These are phyloP conservation scores for Nebria brevicollis DNA, from an alignment of 2,888 invertebrate genomes.

Conservation along the genomic window DNA sequence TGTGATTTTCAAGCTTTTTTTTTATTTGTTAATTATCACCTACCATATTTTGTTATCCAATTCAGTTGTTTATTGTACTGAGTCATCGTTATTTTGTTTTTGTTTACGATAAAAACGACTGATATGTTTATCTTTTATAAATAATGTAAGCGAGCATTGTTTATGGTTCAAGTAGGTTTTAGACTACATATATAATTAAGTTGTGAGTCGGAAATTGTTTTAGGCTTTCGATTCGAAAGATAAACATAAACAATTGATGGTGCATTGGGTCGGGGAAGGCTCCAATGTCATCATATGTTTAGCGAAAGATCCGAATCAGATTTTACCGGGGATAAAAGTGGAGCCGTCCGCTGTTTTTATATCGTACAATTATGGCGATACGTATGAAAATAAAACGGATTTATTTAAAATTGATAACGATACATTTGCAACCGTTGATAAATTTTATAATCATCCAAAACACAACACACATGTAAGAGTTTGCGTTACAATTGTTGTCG, in stretches of 20 bases:
- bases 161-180: not conserved
- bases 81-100: not conserved
- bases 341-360: slow-evolving; percentile 81
- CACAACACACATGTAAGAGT: slow-evolving; percentile 81
- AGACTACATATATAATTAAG: too few relatives aligned
- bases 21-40: too few relatives aligned
- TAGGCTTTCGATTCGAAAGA: slow-evolving; percentile 84
- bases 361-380: slow-evolving; percentile 87
- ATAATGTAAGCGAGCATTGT: not conserved
- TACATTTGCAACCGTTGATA: slow-evolving; percentile 76
- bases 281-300: slow-evolving; percentile 89
- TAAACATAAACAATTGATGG: slow-evolving; percentile 88
- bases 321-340: slow-evolving; percentile 58
- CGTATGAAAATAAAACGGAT: slow-evolving; percentile 79
- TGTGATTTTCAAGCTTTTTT: not conserved
- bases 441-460: slow-evolving; percentile 86
- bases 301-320: slow-evolving; percentile 76
- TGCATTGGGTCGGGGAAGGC: slow-evolving; percentile 91
- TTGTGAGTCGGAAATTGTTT: slow-evolving; percentile 51
- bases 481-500: slow-evolving; percentile 12
- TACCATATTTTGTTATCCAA: not conserved
- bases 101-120: not conserved
- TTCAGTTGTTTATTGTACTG: not conserved
- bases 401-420: slow-evolving; percentile 69
- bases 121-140: not conserved